Conservation (phyloP, 2,888 invertebrate species). For the Athalia circularis region DNA sequence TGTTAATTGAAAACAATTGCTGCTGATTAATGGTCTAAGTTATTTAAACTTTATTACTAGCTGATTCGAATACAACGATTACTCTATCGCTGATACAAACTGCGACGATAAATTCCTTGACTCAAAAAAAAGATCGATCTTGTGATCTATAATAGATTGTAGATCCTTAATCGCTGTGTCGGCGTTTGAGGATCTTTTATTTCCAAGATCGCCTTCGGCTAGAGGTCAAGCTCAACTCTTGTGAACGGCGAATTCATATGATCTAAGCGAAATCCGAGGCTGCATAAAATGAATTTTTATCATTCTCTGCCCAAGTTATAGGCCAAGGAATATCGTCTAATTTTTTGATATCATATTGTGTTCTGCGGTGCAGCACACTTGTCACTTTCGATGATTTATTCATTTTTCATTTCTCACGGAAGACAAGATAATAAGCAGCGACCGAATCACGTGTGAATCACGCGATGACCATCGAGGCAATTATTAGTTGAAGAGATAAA, state of each 20-base stretch:
- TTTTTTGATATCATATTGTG: too few relatives aligned
- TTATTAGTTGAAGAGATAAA: not conserved
- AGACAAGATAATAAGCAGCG: not conserved
- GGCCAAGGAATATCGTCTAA: not conserved
- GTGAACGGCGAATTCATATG: constrained; percentile 5
- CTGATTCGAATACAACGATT: too few relatives aligned
- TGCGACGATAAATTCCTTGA: too few relatives aligned
- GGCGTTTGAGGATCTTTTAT: too few relatives aligned
- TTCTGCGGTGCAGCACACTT: not conserved
- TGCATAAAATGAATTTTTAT: not conserved
- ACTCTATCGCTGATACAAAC: too few relatives aligned
- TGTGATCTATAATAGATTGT: too few relatives aligned
- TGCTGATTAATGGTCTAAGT: too few relatives aligned
- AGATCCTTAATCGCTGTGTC: too few relatives aligned
- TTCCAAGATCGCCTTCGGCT: constrained; percentile 17
- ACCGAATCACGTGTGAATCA: constrained; percentile 34
- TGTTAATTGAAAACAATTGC: too few relatives aligned
- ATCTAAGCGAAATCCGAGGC: not conserved
- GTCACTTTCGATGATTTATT: not conserved
- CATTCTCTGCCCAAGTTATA: not conserved
- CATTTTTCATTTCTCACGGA: not conserved
- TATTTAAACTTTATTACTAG: too few relatives aligned
- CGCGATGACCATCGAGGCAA: constrained; percentile 19
- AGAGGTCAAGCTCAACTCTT: constrained; percentile 30
- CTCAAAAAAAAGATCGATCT: too few relatives aligned